These are phyloP conservation scores for Clivina fossor DNA, from an alignment of 2,888 invertebrate species.

Conservation along the genomic window DNA sequence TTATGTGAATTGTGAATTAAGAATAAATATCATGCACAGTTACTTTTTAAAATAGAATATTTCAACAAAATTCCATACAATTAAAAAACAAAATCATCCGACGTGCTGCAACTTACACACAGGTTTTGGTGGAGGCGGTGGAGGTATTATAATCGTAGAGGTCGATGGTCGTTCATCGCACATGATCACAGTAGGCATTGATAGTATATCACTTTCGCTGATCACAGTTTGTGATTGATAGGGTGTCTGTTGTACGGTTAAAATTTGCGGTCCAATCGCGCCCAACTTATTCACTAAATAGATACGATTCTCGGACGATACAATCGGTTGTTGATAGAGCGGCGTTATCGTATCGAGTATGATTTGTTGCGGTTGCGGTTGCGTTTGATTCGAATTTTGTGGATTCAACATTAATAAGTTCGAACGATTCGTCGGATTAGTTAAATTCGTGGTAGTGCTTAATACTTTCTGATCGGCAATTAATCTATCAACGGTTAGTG, in stretches of 20 bases:
- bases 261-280: constrained; percentile 17
- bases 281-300: constrained; percentile 12
- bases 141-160: constrained; percentile 10
- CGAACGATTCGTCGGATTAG: not conserved
- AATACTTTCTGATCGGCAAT: no score
- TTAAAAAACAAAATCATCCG: no score
- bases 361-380: no score
- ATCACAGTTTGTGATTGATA: constrained; percentile 31
- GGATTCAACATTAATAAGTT: not conserved
- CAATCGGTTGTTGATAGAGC: constrained; percentile 11
- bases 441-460: not conserved
- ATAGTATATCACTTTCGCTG: constrained; percentile 47
- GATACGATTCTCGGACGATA: constrained; percentile 10
- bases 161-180: constrained; percentile 20
- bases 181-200: constrained; percentile 49
- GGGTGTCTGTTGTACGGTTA: constrained; percentile 27
- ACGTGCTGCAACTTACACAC: no score
- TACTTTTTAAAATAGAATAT: no score
- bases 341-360: constrained; percentile 7
- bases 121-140: no score
- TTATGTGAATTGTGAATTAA: no score
- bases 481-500: not conserved
- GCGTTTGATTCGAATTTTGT: not conserved
- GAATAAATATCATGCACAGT: no score
- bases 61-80: no score